Evolutionary conservation across 2,113 vertebrate species (phyloP).

Genomic region (Meles meles): DNA sequence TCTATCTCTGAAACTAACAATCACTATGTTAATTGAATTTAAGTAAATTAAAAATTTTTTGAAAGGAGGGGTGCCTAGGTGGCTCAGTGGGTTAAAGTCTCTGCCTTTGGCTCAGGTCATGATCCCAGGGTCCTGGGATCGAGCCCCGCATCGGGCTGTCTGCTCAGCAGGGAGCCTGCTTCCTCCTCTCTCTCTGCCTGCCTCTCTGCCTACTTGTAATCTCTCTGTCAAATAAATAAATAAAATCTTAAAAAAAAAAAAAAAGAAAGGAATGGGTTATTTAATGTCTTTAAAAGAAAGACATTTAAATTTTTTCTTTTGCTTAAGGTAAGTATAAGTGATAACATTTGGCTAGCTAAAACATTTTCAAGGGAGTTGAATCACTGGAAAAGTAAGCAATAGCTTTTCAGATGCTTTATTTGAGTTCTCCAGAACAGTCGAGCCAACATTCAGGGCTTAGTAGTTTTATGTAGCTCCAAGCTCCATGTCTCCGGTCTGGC

Average conservation of each 20-base stretch:
- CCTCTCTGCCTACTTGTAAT: too few species aligned
- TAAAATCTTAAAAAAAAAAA: not conserved
- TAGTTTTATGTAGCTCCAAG: not conserved
- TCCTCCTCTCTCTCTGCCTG: too few species aligned
- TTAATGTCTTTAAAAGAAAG: not conserved
- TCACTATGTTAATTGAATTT: not conserved
- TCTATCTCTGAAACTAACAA: not conserved
- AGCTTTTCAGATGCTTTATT: not conserved
- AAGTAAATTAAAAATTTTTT: not conserved
- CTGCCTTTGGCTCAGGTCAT: too few species aligned
- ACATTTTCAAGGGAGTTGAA: not conserved
- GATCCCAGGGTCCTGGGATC: too few species aligned
- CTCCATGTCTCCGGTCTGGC: accelerated
- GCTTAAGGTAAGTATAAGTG: not conserved
- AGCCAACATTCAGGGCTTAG: not conserved
- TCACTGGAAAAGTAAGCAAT: not conserved
- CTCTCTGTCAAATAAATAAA: too few species aligned
- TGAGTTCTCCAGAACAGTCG: too few species aligned
- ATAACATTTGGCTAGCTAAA: not conserved
- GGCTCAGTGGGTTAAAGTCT: too few species aligned
- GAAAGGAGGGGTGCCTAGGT: not conserved
- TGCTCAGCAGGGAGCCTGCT: too few species aligned
- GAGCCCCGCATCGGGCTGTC: too few species aligned
- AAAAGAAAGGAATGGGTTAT: not conserved
- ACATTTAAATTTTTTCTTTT: not conserved